Percentiles rank a stretch among this genome's conserved stretches.
Evolutionary conservation across 2,797 vertebrate genomes (phyloP).

Genomic region (Catamblyrhynchus diadema): DNA sequence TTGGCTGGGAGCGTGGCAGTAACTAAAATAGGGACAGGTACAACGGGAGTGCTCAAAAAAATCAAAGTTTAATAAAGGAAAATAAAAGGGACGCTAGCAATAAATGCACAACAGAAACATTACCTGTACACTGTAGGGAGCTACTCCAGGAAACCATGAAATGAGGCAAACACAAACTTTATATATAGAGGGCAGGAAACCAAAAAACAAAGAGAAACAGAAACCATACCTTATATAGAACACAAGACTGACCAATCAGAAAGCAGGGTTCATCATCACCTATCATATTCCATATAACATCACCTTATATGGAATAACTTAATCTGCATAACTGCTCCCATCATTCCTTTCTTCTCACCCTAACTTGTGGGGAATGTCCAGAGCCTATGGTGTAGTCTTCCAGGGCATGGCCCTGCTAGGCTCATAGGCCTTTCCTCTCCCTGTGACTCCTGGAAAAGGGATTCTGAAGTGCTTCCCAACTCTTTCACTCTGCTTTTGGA

Average conservation of each 20-base stretch:
- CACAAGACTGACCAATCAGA: background rate
- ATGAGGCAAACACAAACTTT: background rate
- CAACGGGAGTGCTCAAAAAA: background rate
- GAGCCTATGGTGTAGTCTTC: background rate
- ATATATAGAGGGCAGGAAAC: background rate
- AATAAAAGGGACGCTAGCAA: fast-evolving
- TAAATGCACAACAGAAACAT: background rate
- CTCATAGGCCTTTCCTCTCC: background rate
- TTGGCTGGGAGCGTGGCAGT: background rate
- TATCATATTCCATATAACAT: too few species aligned
- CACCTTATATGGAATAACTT: background rate
- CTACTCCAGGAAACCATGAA: background rate
- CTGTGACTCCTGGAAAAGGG: background rate
- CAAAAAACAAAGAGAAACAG: background rate
- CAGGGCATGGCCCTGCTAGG: background rate
- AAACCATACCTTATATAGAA: background rate
- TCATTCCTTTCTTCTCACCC: background rate
- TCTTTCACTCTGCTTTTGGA: background rate
- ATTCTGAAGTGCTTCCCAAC: background rate
- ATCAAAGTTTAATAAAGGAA: background rate
- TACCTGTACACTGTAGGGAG: background rate
- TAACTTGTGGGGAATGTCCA: background rate
- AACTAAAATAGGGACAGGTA: background rate
- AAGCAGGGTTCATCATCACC: background rate
- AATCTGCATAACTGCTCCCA: background rate